Evolutionary conservation across 2,888 invertebrate species (phyloP).

Genomic region (Drosophila sordidapex): DNA sequence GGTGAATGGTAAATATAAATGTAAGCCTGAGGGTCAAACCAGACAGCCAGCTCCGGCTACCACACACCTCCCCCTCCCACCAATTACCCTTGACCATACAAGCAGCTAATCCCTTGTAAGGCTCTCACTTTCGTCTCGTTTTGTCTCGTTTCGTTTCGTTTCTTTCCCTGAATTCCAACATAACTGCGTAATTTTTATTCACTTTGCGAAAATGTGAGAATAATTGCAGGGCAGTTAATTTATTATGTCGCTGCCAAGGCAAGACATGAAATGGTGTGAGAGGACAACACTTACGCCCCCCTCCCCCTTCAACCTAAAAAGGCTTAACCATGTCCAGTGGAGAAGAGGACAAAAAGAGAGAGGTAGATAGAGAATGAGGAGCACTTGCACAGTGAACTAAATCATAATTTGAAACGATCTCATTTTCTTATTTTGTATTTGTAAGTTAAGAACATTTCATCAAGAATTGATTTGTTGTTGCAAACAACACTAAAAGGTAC

Average conservation of each 20-base stretch:
- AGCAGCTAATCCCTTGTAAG: slow-evolving; percentile 61
- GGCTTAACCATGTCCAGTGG: slow-evolving; percentile 23
- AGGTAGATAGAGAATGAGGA: neutral
- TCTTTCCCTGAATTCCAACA: slow-evolving; percentile 50
- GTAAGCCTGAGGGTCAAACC: slow-evolving; percentile 25
- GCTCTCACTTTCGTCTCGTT: slow-evolving; percentile 62
- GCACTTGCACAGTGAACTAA: neutral
- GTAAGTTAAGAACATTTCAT: neutral
- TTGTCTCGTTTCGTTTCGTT: slow-evolving; percentile 40
- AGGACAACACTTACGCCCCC: slow-evolving; percentile 26
- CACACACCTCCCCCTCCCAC: neutral
- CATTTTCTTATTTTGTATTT: neutral
- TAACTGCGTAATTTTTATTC: slow-evolving; percentile 75
- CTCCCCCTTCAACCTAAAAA: neutral
- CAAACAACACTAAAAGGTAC: neutral
- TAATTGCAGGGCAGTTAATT: slow-evolving; percentile 79
- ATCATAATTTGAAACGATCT: neutral
- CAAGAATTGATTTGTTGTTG: neutral
- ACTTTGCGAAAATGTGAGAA: slow-evolving; percentile 79
- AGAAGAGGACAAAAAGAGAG: neutral
- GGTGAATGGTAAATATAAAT: slow-evolving; percentile 10
- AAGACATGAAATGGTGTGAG: slow-evolving; percentile 64
- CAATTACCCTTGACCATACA: neutral
- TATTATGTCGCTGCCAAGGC: slow-evolving; percentile 73
- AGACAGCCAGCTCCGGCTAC: slow-evolving; percentile 46